These are phyloP conservation scores for Aldabrachelys gigantea DNA, from an alignment of 2,113 vertebrate species.

Conservation along the genomic window DNA sequence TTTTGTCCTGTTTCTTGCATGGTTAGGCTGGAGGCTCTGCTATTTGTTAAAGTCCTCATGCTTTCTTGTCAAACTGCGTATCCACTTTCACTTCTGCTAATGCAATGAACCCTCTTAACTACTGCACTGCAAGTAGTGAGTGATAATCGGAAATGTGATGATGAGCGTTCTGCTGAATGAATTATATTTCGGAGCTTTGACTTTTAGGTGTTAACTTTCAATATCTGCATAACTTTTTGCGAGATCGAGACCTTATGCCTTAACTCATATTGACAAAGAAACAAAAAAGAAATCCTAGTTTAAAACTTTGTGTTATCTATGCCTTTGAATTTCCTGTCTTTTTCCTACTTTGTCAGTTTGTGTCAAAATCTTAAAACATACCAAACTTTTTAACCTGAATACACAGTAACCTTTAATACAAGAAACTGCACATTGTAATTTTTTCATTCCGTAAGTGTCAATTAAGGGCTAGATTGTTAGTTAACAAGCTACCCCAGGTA, in stretches of 20 bases:
- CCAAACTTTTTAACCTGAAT: background rate
- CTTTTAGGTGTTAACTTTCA: background rate
- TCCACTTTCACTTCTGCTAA: slow-evolving; percentile 30
- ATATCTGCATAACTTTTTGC: background rate
- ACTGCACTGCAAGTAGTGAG: background rate
- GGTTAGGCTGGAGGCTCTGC: background rate
- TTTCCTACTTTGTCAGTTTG: background rate
- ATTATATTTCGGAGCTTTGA: background rate
- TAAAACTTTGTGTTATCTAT: background rate
- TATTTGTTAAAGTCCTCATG: slow-evolving; percentile 4
- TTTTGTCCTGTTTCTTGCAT: background rate
- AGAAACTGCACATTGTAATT: background rate
- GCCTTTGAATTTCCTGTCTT: background rate
- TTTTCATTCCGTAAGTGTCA: too few relatives aligned
- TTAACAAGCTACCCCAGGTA: too few relatives aligned
- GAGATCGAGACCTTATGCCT: background rate
- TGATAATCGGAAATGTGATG: background rate
- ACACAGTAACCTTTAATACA: background rate
- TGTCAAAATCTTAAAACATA: background rate
- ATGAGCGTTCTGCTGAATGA: background rate
- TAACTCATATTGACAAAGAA: background rate
- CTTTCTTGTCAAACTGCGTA: background rate
- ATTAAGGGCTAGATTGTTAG: too few relatives aligned
- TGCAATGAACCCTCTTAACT: background rate
- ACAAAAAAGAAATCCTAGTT: background rate